A percentile compares a stretch with the other conserved stretches of the same genome.
phyloP scores from a whole-genome alignment of 2,797 vertebrate species.

The Clamator glandarius region DNA sequence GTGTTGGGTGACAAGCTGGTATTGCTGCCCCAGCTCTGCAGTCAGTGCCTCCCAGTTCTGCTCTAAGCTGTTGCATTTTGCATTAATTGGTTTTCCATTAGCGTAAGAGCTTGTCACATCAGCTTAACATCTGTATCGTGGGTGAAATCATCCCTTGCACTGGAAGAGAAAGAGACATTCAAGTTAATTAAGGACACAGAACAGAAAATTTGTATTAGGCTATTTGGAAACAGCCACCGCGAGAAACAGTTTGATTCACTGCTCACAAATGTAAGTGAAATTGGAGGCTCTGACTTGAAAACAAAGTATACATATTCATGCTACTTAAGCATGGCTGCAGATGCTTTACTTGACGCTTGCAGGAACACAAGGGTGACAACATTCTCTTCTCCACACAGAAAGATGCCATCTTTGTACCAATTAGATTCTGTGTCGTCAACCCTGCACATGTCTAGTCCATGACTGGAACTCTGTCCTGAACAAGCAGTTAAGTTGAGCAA shows the following conservation, averaged over 20 bases:
- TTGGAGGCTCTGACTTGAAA: background rate
- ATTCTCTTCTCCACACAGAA: background rate
- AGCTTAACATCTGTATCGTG: background rate
- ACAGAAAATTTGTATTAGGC: background rate
- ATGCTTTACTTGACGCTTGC: background rate
- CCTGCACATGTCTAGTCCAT: background rate
- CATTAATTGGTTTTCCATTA: background rate
- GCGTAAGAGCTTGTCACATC: accelerated
- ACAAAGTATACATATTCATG: accelerated
- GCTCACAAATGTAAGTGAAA: background rate
- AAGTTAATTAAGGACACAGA: background rate
- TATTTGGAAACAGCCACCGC: background rate
- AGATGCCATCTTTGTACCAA: background rate
- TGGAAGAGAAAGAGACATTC: background rate
- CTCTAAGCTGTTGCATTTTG: background rate
- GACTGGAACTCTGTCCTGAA: background rate
- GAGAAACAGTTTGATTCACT: background rate
- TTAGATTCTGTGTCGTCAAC: background rate
- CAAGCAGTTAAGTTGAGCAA: background rate
- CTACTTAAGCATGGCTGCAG: background rate
- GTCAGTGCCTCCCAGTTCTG: background rate
- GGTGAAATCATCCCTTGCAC: background rate
- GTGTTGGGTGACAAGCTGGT: background rate
- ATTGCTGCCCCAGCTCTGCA: background rate
- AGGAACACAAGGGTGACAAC: background rate